Conservation (phyloP, 2,113 vertebrate species). For the Carassius auratus region DNA sequence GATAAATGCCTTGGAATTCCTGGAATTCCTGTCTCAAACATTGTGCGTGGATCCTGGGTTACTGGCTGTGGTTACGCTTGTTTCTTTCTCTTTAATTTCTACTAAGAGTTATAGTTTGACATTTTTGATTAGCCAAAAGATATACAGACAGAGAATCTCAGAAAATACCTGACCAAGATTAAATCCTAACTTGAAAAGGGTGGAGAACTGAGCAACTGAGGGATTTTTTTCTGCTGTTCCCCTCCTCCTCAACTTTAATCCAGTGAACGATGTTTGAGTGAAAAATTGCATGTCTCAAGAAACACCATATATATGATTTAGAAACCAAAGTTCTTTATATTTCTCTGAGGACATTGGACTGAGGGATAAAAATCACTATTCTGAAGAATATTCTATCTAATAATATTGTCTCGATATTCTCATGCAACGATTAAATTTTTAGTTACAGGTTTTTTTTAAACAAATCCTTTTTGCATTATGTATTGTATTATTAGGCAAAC, state of each 20-base stretch:
- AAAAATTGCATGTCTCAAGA: neutral
- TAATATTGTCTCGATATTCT: neutral
- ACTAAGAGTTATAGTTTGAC: constrained; percentile 49
- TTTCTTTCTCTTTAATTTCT: constrained; percentile 5
- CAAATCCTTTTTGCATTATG: neutral
- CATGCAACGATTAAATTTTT: neutral
- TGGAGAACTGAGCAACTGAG: constrained; percentile 65
- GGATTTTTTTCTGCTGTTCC: constrained; percentile 30
- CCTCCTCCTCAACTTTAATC: neutral
- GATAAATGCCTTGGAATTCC: constrained; percentile 80
- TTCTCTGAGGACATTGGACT: neutral
- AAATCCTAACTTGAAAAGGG: constrained; percentile 68
- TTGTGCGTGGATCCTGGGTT: constrained; percentile 64
- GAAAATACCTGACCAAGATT: constrained; percentile 63
- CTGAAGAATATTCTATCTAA: neutral
- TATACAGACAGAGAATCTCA: constrained; percentile 62
- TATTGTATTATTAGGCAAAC: neutral
- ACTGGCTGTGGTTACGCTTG: constrained; percentile 3
- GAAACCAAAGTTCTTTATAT: neutral
- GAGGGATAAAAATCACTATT: neutral
- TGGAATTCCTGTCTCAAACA: constrained; percentile 77
- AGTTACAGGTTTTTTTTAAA: neutral
- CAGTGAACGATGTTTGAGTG: neutral
- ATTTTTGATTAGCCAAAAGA: constrained; percentile 46
- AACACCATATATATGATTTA: constrained; percentile 3